A percentile compares a stretch with the other conserved stretches of the same genome.
Evolutionary conservation across 2,113 vertebrate species (phyloP).

Genomic region (Lasiurus borealis): DNA sequence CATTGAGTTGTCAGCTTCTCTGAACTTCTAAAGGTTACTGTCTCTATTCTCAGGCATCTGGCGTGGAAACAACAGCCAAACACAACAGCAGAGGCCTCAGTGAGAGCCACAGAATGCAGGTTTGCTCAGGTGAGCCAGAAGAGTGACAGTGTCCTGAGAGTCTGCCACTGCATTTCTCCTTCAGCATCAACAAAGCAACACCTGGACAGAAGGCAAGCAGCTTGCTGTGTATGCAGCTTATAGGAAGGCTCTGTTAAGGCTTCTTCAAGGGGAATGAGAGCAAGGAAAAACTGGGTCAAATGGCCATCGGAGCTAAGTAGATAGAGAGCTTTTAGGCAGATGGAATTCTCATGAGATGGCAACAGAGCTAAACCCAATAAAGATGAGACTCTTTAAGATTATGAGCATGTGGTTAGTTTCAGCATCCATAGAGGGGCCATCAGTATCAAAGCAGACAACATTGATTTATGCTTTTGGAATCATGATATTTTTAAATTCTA

Average conservation of each 20-base stretch:
- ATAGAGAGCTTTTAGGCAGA: not conserved
- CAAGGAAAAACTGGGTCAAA: not conserved
- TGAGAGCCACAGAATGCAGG: not conserved
- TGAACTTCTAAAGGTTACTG: not conserved
- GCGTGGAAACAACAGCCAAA: not conserved
- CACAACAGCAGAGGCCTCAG: not conserved
- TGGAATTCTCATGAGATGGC: not conserved
- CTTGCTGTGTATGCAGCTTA: not conserved
- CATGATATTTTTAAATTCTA: not conserved
- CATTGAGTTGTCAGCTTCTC: not conserved
- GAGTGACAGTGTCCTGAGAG: not conserved
- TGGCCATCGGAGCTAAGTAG: not conserved
- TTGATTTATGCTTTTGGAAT: not conserved
- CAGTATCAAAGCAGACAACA: not conserved
- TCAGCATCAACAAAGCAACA: not conserved
- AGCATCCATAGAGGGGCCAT: not conserved
- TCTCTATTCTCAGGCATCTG: not conserved
- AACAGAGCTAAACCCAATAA: not conserved
- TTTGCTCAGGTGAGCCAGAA: not conserved
- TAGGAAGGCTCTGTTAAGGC: not conserved
- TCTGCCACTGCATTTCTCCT: not conserved
- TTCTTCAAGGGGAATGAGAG: not conserved
- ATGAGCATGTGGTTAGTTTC: not conserved
- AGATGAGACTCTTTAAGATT: not conserved
- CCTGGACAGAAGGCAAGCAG: not conserved